Evolutionary conservation across 1,140 invertebrate genomes (phyloP).

Genomic region (Spodoptera frugiperda): DNA sequence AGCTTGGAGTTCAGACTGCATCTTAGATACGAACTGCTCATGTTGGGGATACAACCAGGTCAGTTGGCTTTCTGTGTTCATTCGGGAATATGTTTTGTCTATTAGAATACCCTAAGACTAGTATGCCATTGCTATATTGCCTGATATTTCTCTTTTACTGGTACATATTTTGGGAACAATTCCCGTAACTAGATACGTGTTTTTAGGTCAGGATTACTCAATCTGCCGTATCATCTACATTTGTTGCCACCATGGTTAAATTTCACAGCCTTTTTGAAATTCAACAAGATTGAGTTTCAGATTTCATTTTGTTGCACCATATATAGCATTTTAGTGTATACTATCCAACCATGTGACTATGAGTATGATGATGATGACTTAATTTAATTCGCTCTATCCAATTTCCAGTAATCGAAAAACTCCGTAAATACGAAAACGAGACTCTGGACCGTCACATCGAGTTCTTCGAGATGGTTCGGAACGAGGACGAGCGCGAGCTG

Average conservation of each 20-base stretch:
- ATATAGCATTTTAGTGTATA: too few relatives aligned
- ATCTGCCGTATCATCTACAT: neutral
- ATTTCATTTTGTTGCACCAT: neutral
- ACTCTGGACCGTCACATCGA: constrained; percentile 96
- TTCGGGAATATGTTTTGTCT: too few relatives aligned
- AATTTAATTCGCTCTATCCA: neutral
- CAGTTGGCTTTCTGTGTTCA: constrained; percentile 36
- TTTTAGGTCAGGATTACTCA: too few relatives aligned
- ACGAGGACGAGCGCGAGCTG: constrained; percentile 98
- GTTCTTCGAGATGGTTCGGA: constrained; percentile 99
- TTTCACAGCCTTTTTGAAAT: neutral
- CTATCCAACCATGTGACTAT: too few relatives aligned
- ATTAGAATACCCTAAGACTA: too few relatives aligned
- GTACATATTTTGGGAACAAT: too few relatives aligned
- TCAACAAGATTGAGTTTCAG: neutral
- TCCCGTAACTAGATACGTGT: too few relatives aligned
- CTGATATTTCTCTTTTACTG: too few relatives aligned
- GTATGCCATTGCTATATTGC: too few relatives aligned
- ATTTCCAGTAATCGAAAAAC: constrained; percentile 93
- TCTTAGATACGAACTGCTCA: constrained; percentile 97
- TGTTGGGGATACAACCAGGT: constrained; percentile 97
- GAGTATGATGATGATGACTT: too few relatives aligned
- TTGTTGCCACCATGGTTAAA: neutral
- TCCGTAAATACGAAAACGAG: constrained; percentile 96
- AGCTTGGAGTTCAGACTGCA: constrained; percentile 98